These are phyloP conservation scores for Bombus consobrinus DNA, from an alignment of 1,140 invertebrate species.

Conservation along the genomic window DNA sequence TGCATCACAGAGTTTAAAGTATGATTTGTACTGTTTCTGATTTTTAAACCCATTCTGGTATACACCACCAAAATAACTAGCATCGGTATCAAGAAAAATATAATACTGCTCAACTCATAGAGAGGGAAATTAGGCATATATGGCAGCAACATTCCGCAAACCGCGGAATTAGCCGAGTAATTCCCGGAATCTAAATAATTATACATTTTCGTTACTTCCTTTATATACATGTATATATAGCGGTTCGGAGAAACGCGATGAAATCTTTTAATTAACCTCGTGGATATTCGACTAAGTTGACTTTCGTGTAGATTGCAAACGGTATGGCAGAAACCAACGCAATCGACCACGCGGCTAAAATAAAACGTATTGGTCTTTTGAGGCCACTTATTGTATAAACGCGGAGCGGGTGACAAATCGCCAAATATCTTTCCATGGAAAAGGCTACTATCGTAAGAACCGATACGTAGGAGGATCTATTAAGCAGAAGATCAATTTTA, in stretches of 20 bases:
- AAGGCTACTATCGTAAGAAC: conserved; percentile 95
- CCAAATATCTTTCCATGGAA: conserved; percentile 93
- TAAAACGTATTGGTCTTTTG: conserved; percentile 90
- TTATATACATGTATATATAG: neutral
- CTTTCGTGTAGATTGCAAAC: conserved; percentile 88
- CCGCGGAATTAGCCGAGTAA: conserved; percentile 86
- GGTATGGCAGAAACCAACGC: conserved; percentile 91
- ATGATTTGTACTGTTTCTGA: conserved; percentile 84
- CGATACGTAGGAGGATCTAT: conserved; percentile 91
- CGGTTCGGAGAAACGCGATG: neutral
- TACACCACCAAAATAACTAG: conserved; percentile 89
- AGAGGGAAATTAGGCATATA: conserved; percentile 85
- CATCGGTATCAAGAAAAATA: conserved; percentile 93
- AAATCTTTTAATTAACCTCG: conserved; percentile 79
- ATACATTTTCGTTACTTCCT: neutral
- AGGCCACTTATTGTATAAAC: conserved; percentile 91
- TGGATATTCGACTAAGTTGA: conserved; percentile 88
- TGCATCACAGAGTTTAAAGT: conserved; percentile 82
- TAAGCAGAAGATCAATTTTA: neutral
- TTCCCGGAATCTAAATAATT: conserved; percentile 63
- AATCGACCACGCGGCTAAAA: conserved; percentile 90
- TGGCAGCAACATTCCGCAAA: conserved; percentile 88
- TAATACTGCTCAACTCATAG: conserved; percentile 90
- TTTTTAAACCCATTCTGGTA: conserved; percentile 88
- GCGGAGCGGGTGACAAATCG: conserved; percentile 94